These are phyloP conservation scores for Camptogramma bilineatum DNA, from an alignment of 2,888 invertebrate species.

Conservation along the genomic window DNA sequence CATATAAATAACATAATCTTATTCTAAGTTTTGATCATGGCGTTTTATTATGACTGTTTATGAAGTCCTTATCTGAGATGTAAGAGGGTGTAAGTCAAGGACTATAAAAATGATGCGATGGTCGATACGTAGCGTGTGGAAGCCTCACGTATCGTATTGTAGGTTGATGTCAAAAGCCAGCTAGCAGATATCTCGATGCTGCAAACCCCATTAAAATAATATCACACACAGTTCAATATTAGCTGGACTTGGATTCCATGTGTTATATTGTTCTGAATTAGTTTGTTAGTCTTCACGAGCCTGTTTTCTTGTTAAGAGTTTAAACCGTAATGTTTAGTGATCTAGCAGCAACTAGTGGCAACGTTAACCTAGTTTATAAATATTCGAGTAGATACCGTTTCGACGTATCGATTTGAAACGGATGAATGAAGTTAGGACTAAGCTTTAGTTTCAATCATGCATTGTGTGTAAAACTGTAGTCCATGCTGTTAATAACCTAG, in stretches of 20 bases:
- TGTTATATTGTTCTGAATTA: conserved; percentile 67
- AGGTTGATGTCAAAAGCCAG: conserved; percentile 85
- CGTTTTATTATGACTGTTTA: conserved; percentile 76
- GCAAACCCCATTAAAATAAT: conserved; percentile 83
- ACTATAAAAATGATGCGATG: conserved; percentile 80
- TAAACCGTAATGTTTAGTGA: conserved; percentile 46
- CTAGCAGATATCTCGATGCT: conserved; percentile 86
- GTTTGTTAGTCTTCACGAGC: conserved; percentile 73
- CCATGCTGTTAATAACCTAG: conserved; percentile 68
- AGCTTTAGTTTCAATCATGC: conserved; percentile 32
- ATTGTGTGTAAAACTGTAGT: conserved; percentile 35
- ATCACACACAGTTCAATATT: conserved; percentile 72
- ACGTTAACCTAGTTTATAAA: conserved; percentile 34
- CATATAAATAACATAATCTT: conserved; percentile 73
- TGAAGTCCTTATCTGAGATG: conserved; percentile 60
- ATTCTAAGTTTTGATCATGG: conserved; percentile 78
- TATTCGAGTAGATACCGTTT: conserved; percentile 27
- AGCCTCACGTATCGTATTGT: conserved; percentile 80
- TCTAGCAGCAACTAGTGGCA: conserved; percentile 48
- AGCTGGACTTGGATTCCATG: conserved; percentile 67
- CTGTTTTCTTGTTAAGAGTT: conserved; percentile 52
- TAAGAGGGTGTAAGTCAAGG: conserved; percentile 67
- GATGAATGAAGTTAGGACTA: conserved; percentile 33
- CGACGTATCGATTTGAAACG: conserved; percentile 40
- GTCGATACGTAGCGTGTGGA: conserved; percentile 75